phyloP scores from a whole-genome alignment of 2,113 vertebrate species.

The Balaeniceps rex region DNA sequence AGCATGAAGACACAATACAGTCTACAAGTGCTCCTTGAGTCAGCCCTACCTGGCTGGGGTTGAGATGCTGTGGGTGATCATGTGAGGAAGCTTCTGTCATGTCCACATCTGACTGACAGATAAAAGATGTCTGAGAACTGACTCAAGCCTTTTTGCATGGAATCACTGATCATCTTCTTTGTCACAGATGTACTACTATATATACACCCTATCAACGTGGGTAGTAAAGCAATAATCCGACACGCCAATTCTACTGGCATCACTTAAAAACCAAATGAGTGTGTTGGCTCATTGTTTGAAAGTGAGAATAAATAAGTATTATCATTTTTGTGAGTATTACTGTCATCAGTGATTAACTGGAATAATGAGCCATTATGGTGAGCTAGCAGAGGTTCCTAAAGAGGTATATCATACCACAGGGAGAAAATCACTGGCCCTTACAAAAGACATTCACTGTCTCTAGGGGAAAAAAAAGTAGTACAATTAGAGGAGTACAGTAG shows the following conservation, averaged over 20 bases:
- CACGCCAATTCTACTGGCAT: background rate
- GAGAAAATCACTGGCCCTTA: background rate
- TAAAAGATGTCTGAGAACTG: slow-evolving; percentile 7
- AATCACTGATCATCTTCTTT: background rate
- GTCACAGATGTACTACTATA: background rate
- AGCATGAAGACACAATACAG: background rate
- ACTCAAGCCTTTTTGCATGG: background rate
- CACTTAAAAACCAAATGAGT: background rate
- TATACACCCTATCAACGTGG: background rate
- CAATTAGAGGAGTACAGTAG: background rate
- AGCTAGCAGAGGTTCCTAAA: background rate
- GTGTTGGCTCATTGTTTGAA: background rate
- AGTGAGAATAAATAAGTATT: background rate
- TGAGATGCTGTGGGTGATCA: background rate
- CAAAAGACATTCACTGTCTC: background rate
- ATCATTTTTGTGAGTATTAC: background rate
- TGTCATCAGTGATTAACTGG: background rate
- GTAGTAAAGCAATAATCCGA: background rate
- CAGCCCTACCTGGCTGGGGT: background rate
- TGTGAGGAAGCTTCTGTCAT: background rate
- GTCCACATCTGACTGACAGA: background rate
- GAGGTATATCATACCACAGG: background rate
- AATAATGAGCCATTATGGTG: background rate
- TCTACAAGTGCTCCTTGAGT: background rate
- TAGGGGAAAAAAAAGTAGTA: background rate